These are phyloP conservation scores for Megaleporinus macrocephalus DNA, from an alignment of 2,113 vertebrate species.

Conservation along the genomic window DNA sequence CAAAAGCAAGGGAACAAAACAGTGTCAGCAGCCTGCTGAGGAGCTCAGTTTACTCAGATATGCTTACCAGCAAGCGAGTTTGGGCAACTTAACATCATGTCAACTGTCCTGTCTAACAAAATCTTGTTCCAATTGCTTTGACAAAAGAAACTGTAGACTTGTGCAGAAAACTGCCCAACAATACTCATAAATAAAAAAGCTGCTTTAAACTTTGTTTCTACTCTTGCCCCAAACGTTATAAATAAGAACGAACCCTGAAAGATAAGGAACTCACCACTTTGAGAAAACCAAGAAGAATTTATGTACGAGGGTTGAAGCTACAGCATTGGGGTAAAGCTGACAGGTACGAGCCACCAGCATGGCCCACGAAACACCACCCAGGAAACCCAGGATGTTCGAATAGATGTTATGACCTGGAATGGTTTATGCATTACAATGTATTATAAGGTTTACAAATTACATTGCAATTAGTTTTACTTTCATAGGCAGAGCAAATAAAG, in stretches of 20 bases:
- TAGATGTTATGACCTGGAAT: conserved; percentile 90
- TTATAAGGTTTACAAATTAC: too few relatives aligned
- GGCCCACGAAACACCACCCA: conserved; percentile 92
- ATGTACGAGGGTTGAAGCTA: conserved; percentile 89
- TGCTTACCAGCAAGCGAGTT: too few relatives aligned
- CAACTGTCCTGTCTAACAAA: too few relatives aligned
- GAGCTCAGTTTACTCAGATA: not conserved
- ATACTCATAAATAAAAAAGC: too few relatives aligned
- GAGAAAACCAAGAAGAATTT: conserved; percentile 96
- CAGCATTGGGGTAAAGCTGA: conserved; percentile 92
- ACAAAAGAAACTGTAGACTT: too few relatives aligned
- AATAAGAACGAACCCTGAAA: not conserved
- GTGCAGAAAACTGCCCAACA: too few relatives aligned
- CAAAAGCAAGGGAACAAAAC: conserved; percentile 64
- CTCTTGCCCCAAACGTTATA: too few relatives aligned
- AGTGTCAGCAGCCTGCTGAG: not conserved
- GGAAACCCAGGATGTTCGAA: conserved; percentile 92
- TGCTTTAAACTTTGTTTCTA: too few relatives aligned
- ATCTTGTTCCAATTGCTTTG: too few relatives aligned
- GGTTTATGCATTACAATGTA: not conserved
- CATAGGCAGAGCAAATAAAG: not conserved
- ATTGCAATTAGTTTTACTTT: not conserved
- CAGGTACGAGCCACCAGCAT: conserved; percentile 93
- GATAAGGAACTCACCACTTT: conserved; percentile 86
- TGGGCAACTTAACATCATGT: not conserved